Conservation (phyloP, 2,113 vertebrate genomes). For the Centrocercus urophasianus region DNA sequence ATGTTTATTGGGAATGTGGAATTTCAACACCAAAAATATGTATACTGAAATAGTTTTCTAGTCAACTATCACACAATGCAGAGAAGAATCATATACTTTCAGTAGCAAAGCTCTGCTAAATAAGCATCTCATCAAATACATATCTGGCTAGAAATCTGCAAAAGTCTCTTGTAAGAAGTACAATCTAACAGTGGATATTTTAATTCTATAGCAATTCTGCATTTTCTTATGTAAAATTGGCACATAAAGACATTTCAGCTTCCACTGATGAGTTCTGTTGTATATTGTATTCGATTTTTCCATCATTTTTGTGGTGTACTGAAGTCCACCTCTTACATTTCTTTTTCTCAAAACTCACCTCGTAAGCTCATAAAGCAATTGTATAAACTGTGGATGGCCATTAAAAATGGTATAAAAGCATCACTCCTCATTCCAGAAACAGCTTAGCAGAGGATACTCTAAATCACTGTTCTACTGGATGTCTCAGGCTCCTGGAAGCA, state of each 20-base stretch:
- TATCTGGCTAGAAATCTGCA: not conserved
- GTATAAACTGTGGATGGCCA: no score
- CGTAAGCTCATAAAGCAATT: not conserved
- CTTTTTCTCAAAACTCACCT: not conserved
- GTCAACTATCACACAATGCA: not conserved
- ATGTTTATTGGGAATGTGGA: not conserved
- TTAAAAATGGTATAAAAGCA: not conserved
- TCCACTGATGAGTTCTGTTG: not conserved
- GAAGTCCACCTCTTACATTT: not conserved
- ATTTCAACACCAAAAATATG: not conserved
- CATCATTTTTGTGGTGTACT: not conserved
- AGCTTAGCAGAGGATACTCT: not conserved
- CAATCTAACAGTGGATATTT: not conserved
- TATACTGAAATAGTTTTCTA: fast-evolving
- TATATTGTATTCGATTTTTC: not conserved
- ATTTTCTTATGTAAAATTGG: not conserved
- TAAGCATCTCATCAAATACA: not conserved
- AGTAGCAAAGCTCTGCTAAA: no score
- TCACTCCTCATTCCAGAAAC: not conserved
- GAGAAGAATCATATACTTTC: not conserved
- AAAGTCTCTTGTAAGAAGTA: not conserved
- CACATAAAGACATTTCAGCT: not conserved
- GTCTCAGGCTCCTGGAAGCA: not conserved
- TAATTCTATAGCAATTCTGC: not conserved
- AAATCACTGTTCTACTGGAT: not conserved